Percentiles rank a stretch among this genome's conserved stretches.
These are phyloP conservation scores for Phylloscopus trochilus DNA, from an alignment of 2,113 vertebrate species.

Conservation along the genomic window DNA sequence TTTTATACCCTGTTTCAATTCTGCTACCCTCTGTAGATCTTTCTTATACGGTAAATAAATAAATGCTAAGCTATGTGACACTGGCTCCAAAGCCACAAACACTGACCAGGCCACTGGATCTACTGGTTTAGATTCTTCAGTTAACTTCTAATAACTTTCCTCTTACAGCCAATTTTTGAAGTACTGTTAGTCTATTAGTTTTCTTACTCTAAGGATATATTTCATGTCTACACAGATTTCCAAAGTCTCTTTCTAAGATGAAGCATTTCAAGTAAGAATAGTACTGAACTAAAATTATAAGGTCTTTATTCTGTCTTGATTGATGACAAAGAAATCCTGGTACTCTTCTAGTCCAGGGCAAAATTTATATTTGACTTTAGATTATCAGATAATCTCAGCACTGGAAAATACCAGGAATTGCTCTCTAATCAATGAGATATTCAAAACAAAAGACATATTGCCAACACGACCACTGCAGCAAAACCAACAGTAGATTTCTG, in stretches of 20 bases:
- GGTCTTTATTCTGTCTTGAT: not conserved
- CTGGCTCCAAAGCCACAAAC: not conserved
- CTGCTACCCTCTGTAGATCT: not conserved
- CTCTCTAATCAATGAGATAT: not conserved
- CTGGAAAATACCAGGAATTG: not conserved
- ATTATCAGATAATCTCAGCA: not conserved
- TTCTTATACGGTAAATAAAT: not conserved
- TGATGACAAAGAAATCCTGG: not conserved
- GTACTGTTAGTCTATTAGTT: not conserved
- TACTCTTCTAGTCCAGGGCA: not conserved
- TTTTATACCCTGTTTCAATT: not conserved
- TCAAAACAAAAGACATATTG: not conserved
- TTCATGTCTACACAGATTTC: not conserved
- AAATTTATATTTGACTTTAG: not conserved
- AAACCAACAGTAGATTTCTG: not conserved
- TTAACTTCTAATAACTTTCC: not conserved
- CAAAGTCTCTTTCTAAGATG: not conserved
- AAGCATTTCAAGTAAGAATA: constrained; percentile 40
- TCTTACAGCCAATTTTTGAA: not conserved
- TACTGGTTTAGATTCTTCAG: not conserved
- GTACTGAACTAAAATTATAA: not conserved
- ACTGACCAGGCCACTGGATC: not conserved
- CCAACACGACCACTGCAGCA: not conserved
- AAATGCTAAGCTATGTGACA: not conserved
- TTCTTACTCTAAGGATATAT: not conserved